A percentile compares a stretch with the other conserved stretches of the same genome.
These are phyloP conservation scores for Esox masquinongy DNA, from an alignment of 2,797 vertebrate species.

Conservation along the genomic window DNA sequence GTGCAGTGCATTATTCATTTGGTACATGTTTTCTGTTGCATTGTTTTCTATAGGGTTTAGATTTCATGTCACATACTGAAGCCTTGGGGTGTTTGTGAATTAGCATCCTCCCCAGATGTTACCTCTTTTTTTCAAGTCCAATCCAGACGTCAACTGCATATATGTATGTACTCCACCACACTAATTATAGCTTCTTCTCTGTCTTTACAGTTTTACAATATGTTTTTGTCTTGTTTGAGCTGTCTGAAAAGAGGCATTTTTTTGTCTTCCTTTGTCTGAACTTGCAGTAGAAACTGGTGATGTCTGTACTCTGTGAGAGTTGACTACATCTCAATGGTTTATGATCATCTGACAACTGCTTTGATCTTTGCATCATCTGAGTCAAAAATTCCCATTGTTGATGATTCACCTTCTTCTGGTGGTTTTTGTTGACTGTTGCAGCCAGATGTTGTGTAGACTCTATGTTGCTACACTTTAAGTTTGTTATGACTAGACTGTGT, in stretches of 20 bases:
- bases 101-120: neutral
- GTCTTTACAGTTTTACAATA: slow-evolving; percentile 29
- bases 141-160: slow-evolving; percentile 21
- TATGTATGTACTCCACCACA: neutral
- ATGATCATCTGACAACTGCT: neutral
- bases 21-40: neutral
- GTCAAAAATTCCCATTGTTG: neutral
- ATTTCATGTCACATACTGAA: slow-evolving; percentile 1
- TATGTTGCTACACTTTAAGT: neutral
- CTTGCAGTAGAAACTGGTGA: slow-evolving; percentile 12
- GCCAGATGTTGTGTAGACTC: slow-evolving; percentile 19
- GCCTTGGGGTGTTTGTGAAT: neutral
- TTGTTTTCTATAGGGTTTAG: neutral
- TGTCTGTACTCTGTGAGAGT: slow-evolving; percentile 8
- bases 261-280: slow-evolving; percentile 35
- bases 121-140: neutral
- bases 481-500: slow-evolving; percentile 44
- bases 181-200: slow-evolving; percentile 50
- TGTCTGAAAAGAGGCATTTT: slow-evolving; percentile 14
- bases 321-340: neutral
- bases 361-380: slow-evolving; percentile 16
- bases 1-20: neutral
- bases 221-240: slow-evolving; percentile 24
- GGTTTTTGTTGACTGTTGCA: slow-evolving; percentile 14
- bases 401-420: neutral